These are phyloP conservation scores for Oncopeltus fasciatus DNA, from an alignment of 1,140 invertebrate species.

Conservation along the genomic window DNA sequence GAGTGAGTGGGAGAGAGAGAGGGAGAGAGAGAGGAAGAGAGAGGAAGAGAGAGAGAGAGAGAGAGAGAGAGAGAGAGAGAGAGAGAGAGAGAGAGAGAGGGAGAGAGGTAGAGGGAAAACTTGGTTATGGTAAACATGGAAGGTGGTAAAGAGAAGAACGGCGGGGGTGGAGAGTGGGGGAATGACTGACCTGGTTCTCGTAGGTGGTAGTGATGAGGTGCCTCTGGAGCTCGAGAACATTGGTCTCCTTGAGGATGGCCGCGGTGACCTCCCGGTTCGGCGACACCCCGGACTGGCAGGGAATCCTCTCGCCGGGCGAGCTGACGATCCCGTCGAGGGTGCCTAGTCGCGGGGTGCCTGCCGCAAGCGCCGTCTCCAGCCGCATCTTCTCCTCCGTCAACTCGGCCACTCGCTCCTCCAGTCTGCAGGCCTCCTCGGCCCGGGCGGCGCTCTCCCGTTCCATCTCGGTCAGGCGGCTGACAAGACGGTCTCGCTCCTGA, in stretches of 20 bases:
- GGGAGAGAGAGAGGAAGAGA: background rate
- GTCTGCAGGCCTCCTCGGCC: slow-evolving; percentile 42
- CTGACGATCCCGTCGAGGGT: slow-evolving; percentile 26
- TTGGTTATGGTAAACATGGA: too few relatives aligned
- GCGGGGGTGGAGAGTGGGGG: background rate
- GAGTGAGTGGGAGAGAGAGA: background rate
- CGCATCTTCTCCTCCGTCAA: slow-evolving; percentile 42
- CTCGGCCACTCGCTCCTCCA: slow-evolving; percentile 42
- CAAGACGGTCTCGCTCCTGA: slow-evolving; percentile 49
- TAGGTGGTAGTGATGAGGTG: slow-evolving; percentile 68
- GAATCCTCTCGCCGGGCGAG: slow-evolving; percentile 21
- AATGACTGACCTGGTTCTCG: slow-evolving; percentile 57
- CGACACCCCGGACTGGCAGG: slow-evolving; percentile 21
- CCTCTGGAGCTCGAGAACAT: slow-evolving; percentile 64
- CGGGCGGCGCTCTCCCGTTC: slow-evolving; percentile 52
- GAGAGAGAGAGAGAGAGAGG: background rate
- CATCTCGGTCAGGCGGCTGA: slow-evolving; percentile 52
- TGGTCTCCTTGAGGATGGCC: slow-evolving; percentile 64
- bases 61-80: background rate
- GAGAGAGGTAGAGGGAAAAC: background rate
- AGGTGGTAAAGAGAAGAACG: background rate
- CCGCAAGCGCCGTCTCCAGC: slow-evolving; percentile 30
- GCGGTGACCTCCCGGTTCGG: slow-evolving; percentile 48
- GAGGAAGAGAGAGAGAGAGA: background rate
- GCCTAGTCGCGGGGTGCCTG: slow-evolving; percentile 17